Conservation (phyloP, 2,113 vertebrate genomes). For the Pseudopodoces humilis region DNA sequence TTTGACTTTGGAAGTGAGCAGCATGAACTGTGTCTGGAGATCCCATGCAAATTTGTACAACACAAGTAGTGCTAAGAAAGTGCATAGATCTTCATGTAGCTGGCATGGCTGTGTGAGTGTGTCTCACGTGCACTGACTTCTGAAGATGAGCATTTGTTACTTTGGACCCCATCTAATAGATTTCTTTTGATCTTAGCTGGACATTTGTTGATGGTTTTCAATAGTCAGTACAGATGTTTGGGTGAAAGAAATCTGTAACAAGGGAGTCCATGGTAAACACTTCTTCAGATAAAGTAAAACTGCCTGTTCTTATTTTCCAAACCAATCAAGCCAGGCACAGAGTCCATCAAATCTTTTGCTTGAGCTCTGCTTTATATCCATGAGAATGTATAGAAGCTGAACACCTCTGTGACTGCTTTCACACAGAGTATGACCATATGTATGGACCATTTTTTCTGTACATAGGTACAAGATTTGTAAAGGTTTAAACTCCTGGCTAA, state of each 20-base stretch:
- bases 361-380: background rate
- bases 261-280: background rate
- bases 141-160: background rate
- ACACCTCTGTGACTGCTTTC: background rate
- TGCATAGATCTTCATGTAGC: background rate
- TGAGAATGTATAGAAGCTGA: background rate
- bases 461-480: background rate
- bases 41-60: background rate
- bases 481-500: background rate
- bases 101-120: background rate
- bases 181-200: background rate
- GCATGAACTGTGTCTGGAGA: background rate
- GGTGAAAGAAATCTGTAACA: background rate
- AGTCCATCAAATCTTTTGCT: background rate
- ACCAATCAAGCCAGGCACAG: background rate
- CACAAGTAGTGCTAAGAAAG: background rate
- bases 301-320: background rate
- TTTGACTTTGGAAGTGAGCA: background rate
- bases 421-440: background rate
- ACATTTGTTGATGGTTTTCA: background rate
- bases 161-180: background rate
- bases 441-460: background rate
- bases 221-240: background rate
- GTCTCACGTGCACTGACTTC: background rate
- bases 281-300: background rate